Percentiles rank a stretch among this genome's conserved stretches.
These are phyloP conservation scores for Alcis repandata DNA, from an alignment of 2,888 invertebrate species.

Conservation along the genomic window DNA sequence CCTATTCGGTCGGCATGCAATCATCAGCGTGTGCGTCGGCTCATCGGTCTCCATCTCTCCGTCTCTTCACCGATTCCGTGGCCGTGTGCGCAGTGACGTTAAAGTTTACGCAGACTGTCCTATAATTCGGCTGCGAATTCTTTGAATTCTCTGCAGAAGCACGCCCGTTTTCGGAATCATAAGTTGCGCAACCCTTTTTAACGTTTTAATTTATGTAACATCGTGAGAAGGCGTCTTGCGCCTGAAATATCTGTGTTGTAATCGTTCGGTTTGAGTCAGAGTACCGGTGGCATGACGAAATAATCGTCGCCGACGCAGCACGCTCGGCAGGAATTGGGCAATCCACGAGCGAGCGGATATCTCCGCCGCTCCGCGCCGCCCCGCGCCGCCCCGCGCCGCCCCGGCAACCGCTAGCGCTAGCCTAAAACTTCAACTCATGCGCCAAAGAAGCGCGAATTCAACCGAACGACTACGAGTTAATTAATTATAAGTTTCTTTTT, in stretches of 20 bases:
- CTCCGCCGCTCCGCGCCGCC: too few species aligned
- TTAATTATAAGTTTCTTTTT: conserved; percentile 63
- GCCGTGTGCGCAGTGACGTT: conserved; percentile 82
- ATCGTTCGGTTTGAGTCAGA: conserved; percentile 72
- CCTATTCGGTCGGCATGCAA: conserved; percentile 88
- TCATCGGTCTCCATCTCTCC: conserved; percentile 38
- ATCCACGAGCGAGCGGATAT: conserved; percentile 74
- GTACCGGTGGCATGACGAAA: conserved; percentile 71
- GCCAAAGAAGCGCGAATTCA: conserved; percentile 63
- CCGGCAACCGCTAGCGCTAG: conserved; percentile 49
- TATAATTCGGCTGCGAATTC: conserved; percentile 81
- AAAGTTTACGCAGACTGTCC: conserved; percentile 82
- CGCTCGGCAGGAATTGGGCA: conserved; percentile 78
- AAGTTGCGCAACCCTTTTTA: conserved; percentile 27
- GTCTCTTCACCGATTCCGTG: conserved; percentile 39
- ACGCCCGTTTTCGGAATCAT: conserved; percentile 49
- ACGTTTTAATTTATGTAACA: conserved; percentile 41
- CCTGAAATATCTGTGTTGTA: conserved; percentile 69
- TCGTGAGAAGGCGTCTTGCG: conserved; percentile 48
- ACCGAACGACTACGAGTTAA: conserved; percentile 64
- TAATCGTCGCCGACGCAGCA: conserved; percentile 67
- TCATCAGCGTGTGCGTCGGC: conserved; percentile 57
- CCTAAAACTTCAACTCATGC: conserved; percentile 71
- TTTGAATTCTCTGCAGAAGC: conserved; percentile 82
- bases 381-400: conserved; percentile 53